Conservation (phyloP, 2,113 vertebrate genomes). For the Psophia crepitans region DNA sequence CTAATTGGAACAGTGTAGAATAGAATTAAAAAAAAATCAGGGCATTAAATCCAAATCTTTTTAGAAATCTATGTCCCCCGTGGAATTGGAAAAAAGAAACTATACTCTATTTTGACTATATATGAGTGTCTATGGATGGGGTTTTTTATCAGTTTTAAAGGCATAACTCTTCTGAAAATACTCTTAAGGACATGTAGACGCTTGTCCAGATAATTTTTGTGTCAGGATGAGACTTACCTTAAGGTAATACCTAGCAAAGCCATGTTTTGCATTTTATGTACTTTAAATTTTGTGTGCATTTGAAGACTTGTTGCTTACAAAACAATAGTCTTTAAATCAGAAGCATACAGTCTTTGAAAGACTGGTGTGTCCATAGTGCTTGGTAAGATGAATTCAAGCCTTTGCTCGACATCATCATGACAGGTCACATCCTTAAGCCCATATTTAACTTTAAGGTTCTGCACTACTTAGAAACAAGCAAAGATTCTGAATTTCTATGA, state of each 20-base stretch:
- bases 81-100: not conserved
- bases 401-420: not conserved
- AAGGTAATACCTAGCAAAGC: not conserved
- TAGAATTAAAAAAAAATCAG: not conserved
- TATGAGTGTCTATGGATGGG: rapidly evolving
- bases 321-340: not conserved
- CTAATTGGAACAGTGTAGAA: not conserved
- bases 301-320: not conserved
- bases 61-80: not conserved
- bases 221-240: not conserved
- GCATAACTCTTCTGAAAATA: not conserved
- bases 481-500: not conserved
- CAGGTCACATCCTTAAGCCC: not conserved
- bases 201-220: not conserved
- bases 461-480: not conserved
- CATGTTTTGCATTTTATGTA: not conserved
- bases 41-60: not conserved
- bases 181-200: not conserved
- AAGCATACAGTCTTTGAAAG: not conserved
- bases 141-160: not conserved
- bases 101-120: not conserved
- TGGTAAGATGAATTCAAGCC: not conserved
- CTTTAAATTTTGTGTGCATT: not conserved
- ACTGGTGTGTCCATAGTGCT: not conserved
- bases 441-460: not conserved